phyloP scores from a whole-genome alignment of 2,113 vertebrate genomes.

The Naja naja region DNA sequence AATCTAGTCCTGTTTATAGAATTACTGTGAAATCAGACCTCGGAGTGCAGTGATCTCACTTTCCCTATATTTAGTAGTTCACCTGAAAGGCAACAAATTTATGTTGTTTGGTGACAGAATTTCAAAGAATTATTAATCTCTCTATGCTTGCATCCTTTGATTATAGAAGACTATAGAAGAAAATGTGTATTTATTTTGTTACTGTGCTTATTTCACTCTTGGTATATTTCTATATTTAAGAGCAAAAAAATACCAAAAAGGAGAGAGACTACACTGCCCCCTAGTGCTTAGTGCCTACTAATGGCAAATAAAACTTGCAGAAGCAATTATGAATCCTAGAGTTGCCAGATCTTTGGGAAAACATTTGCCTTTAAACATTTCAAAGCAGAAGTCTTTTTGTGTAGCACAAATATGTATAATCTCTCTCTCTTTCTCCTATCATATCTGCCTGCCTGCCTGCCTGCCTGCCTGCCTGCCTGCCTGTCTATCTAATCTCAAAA shows the following conservation, averaged over 20 bases:
- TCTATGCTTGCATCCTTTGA: neutral
- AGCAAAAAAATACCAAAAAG: neutral
- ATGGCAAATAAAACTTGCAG: neutral
- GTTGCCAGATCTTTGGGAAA: neutral
- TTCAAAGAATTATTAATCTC: neutral
- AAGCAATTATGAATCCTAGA: neutral
- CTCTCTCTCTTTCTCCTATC: too few species aligned
- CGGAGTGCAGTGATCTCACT: neutral
- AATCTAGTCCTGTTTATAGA: neutral
- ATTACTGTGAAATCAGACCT: neutral
- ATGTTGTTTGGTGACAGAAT: neutral
- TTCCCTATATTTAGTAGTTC: neutral
- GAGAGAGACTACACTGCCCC: constrained; percentile 3
- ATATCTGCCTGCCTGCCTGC: neutral
- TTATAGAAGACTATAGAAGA: neutral
- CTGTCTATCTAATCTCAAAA: neutral
- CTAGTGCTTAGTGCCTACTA: neutral
- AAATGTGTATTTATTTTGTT: neutral
- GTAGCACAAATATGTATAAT: neutral
- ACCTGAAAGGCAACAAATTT: neutral
- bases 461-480: too few species aligned
- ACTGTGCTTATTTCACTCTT: neutral
- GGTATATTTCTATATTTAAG: neutral
- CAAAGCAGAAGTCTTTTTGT: neutral
- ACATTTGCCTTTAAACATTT: neutral